phyloP scores from a whole-genome alignment of 2,888 invertebrate species.

The Athetis lepigone region DNA sequence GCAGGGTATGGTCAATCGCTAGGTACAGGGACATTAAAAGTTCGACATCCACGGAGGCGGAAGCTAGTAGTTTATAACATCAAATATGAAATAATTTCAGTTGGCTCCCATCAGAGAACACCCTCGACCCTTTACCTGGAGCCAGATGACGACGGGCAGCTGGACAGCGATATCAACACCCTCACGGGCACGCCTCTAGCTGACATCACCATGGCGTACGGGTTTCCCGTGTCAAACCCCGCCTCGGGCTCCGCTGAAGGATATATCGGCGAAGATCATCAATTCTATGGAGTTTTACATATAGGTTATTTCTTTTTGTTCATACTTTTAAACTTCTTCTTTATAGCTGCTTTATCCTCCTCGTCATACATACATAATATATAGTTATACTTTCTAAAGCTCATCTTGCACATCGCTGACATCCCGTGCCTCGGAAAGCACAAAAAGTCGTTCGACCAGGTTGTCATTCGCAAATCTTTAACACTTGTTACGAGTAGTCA shows the following conservation, averaged over 20 bases:
- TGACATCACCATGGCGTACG: conserved; percentile 80
- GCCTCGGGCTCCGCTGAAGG: conserved; percentile 83
- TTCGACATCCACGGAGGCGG: no score
- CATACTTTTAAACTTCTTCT: not conserved
- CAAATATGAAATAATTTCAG: conserved; percentile 56
- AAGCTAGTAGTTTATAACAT: no score
- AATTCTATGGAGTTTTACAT: conserved; percentile 85
- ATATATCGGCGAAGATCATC: conserved; percentile 83
- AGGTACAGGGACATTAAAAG: no score
- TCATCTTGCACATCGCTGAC: no score
- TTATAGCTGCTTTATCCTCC: no score
- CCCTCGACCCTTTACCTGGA: conserved; percentile 75
- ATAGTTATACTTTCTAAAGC: no score
- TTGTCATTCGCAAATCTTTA: no score
- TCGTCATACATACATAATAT: no score
- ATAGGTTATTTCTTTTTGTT: conserved; percentile 68
- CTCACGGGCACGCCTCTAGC: conserved; percentile 63
- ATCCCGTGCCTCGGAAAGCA: no score
- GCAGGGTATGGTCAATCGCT: no score
- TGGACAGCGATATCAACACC: conserved; percentile 28
- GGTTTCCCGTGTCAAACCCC: conserved; percentile 79
- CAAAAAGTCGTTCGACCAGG: no score
- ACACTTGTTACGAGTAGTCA: no score
- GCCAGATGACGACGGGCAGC: conserved; percentile 66
- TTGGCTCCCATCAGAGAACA: conserved; percentile 69